phyloP scores from a whole-genome alignment of 2,888 invertebrate species.

The Heteromyza rotundicornis region DNA sequence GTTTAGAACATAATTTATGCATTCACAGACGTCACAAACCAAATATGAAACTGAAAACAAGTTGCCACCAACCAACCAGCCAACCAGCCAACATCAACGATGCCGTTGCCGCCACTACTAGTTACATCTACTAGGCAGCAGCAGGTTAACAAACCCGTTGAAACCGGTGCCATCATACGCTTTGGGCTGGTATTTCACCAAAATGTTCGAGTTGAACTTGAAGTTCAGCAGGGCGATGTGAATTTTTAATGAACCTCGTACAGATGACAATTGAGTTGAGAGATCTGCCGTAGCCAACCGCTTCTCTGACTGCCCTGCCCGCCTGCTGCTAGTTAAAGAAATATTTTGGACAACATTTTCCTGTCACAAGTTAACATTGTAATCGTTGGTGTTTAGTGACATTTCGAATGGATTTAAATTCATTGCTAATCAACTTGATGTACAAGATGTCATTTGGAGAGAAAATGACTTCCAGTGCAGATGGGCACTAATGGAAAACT shows the following conservation, averaged over 20 bases:
- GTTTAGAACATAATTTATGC: slow-evolving; percentile 16
- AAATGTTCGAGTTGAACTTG: slow-evolving; percentile 9
- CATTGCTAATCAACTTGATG: too few relatives aligned
- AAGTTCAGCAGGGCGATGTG: slow-evolving; percentile 1
- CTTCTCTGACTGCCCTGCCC: too few relatives aligned
- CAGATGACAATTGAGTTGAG: too few relatives aligned
- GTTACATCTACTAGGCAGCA: too few relatives aligned
- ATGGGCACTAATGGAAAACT: too few relatives aligned
- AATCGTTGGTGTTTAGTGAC: background rate
- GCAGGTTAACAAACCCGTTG: slow-evolving; percentile 12
- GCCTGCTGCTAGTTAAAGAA: too few relatives aligned
- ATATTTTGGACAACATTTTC: too few relatives aligned
- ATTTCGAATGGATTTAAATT: background rate
- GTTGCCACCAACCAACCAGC: background rate
- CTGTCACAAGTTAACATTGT: background rate
- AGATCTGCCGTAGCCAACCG: too few relatives aligned
- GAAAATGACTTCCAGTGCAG: too few relatives aligned
- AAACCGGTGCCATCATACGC: background rate
- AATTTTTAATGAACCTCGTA: slow-evolving; percentile 1
- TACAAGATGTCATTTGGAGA: too few relatives aligned
- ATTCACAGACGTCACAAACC: slow-evolving; percentile 2
- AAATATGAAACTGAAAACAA: too few relatives aligned
- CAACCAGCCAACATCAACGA: background rate
- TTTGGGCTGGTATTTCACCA: background rate
- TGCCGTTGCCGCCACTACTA: too few relatives aligned